Base-by-base conservation (phyloP, 2,797 vertebrate genomes). In the Microctenopoma stevenorrisi region DNA sequence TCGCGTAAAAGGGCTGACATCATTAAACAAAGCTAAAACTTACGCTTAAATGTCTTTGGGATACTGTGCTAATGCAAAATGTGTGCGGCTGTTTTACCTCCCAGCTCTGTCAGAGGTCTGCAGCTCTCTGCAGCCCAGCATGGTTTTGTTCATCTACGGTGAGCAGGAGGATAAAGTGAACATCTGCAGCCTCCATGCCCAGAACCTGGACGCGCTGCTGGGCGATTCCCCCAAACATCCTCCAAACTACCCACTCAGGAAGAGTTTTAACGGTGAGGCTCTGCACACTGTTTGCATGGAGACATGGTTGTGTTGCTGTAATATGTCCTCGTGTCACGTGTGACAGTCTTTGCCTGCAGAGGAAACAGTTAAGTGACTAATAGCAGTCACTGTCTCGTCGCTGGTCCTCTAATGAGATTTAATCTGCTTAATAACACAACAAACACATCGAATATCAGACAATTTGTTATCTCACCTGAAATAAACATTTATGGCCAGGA, bases 241-340 rank as follows among this genome's bases (percentile, higher is more conserved):
- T 2, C 84, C 47, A 40, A 57, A 1, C 35, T 79, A 82, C 57
- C 56, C 72, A 10, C 88, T 90, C 0, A 66, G 14, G 49, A 94
- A 94, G 53, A 91, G 89, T n/a, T 95, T 96, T 78, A 94, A 95
- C 0, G 95, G 96, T 96, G 76, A 91, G 86, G 16, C 18, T 56
- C 8, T 60, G 47, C 4, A 2, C 16, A 15, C 44, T 48, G 16
- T 48, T 43, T 58, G 54, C 35, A 25, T 10, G 11, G 18, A 1
- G 3, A n/a, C 15, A 15, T 22, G 5, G n/a, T 2, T 25, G 4
- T 26, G 5, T 42, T 46, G 8, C 5, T 16, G 13, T 52, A 26
- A 26, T 2, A 8, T 3, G 12, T 2, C 4, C 11, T 57, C 14
- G 13, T 37, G 1, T 59, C 14, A 47, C 58, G 61, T 49, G 58